A percentile compares a stretch with the other conserved stretches of the same genome.
Conservation (phyloP, 2,113 vertebrate genomes). For the Bucco capensis region DNA sequence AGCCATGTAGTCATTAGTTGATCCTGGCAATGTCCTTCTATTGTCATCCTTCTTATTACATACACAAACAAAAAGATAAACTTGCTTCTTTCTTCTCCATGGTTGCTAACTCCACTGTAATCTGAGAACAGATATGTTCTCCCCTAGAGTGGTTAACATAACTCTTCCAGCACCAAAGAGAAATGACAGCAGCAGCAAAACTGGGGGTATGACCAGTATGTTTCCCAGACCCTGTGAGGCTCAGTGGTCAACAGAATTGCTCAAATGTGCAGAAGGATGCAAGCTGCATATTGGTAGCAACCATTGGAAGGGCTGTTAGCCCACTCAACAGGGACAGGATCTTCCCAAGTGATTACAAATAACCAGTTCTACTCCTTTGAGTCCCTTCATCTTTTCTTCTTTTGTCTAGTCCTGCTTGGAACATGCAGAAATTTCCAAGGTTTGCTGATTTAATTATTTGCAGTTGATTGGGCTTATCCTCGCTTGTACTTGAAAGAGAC, state of each 20-base stretch:
- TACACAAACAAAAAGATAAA: background rate
- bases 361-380: background rate
- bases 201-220: background rate
- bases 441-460: constrained; percentile 8
- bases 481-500: background rate
- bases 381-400: background rate
- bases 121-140: background rate
- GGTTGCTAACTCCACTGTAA: background rate
- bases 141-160: background rate
- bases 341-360: background rate
- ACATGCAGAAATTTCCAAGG: background rate
- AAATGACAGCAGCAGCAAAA: background rate
- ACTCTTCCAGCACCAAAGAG: background rate
- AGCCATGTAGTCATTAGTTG: background rate
- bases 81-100: background rate
- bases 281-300: background rate
- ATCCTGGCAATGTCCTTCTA: background rate
- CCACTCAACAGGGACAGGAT: background rate
- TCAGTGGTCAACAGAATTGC: background rate
- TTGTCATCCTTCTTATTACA: background rate
- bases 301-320: background rate
- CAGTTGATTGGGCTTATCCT: background rate
- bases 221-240: background rate
- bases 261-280: background rate
- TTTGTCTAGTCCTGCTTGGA: background rate